Conservation (phyloP, 2,113 vertebrate genomes). For the Salvelinus fontinalis region DNA sequence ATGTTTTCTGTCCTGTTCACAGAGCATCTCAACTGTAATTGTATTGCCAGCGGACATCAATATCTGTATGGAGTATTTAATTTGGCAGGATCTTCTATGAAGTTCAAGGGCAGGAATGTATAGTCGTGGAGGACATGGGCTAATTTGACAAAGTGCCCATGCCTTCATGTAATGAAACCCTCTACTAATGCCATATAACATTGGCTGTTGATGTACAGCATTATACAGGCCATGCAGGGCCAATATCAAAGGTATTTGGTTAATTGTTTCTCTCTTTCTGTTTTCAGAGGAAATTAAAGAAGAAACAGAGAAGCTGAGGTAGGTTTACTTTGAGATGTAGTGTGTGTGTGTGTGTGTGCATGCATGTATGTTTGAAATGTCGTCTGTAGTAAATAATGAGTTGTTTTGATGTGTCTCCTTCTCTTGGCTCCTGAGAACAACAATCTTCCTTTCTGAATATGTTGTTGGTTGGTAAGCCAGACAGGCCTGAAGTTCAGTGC, state of each 20-base stretch:
- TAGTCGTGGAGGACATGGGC: not conserved
- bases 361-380: too few relatives aligned
- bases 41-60: not conserved
- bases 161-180: not conserved
- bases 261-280: conserved; percentile 48
- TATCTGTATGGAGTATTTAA: not conserved
- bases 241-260: not conserved
- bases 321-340: not conserved
- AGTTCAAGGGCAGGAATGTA: not conserved
- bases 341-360: not conserved
- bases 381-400: too few relatives aligned
- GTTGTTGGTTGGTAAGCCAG: too few relatives aligned
- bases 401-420: too few relatives aligned
- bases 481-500: too few relatives aligned
- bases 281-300: conserved; percentile 97
- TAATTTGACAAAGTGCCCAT: conserved; percentile 1
- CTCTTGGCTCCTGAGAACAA: too few relatives aligned
- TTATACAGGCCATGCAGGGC: not conserved
- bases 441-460: too few relatives aligned
- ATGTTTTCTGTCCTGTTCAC: too few relatives aligned
- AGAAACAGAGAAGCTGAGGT: conserved; percentile 91
- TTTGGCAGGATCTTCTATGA: not conserved
- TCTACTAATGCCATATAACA: not conserved
- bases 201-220: not conserved
- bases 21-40: too few relatives aligned